Conservation (phyloP, 1,140 invertebrate species). For the Diorhabda sublineata region DNA sequence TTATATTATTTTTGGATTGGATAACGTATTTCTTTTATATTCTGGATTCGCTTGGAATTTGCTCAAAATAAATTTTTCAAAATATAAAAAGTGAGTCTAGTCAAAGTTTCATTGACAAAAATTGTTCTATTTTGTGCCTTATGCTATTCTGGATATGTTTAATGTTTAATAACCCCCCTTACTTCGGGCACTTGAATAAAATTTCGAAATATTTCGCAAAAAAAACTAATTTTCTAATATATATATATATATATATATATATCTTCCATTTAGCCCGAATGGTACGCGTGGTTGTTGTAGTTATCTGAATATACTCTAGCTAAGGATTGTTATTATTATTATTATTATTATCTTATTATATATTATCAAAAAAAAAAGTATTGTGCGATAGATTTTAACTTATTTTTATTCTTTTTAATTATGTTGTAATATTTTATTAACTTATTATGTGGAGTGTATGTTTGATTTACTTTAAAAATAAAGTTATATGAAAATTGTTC, state of each 20-base stretch:
- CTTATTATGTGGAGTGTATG: constrained; percentile 36
- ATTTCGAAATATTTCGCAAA: neutral
- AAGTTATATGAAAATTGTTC: constrained; percentile 16
- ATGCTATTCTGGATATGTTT: neutral
- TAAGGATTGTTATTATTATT: constrained; percentile 33
- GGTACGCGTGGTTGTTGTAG: constrained; percentile 1
- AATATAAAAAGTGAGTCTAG: constrained; percentile 14
- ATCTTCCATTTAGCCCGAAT: constrained; percentile 10
- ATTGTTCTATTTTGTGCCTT: constrained; percentile 9
- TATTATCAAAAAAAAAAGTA: constrained; percentile 4
- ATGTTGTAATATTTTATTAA: constrained; percentile 38
- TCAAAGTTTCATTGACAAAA: constrained; percentile 9
- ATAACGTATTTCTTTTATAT: constrained; percentile 10
- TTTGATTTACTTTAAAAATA: constrained; percentile 36
- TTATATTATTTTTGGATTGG: neutral
- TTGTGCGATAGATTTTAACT: constrained; percentile 32
- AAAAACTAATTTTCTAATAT: neutral
- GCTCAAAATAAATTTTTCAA: constrained; percentile 12
- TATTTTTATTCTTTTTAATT: constrained; percentile 34
- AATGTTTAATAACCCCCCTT: neutral
- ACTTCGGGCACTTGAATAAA: neutral
- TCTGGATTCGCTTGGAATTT: constrained; percentile 17
- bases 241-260: neutral
- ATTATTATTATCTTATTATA: constrained; percentile 16
- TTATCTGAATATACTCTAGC: constrained; percentile 24